Evolutionary conservation across 2,797 vertebrate genomes (phyloP), one percentile per base, ranked within the genome.

Genomic region (Eptatretus atami): DNA sequence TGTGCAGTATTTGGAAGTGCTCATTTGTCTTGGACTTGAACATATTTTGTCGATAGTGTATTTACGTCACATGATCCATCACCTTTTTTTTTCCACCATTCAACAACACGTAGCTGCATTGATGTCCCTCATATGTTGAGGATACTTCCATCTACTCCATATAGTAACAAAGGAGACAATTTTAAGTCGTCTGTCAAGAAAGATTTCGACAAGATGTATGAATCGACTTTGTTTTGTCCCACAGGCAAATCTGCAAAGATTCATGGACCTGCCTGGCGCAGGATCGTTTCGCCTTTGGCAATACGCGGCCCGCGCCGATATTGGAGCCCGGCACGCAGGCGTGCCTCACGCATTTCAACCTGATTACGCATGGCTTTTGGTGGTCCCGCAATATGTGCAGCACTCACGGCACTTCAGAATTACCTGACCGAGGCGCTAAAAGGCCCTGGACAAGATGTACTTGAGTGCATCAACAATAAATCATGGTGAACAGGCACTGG

Each of bases 201-300:
- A 44, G 31, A 44, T 44, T 44, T 44, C 31, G 31, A 44, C 31
- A 2, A 44, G 31, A 44, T 44, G 31, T 44, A 44, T 44, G 31
- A 44, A 25, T 25, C 10, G 3, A 14, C 66, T 64, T 52, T 61
- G n/a, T 61, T 65, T 67, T 71, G 65, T 70, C 60, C 71, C 67
- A 64, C 75, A 98, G 92, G 75, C 86, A 96, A 78, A 88, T 98
- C 72, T 96, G 86, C 70, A 98, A 94, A 73, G 90, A 77, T 98
- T 98, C 76, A 96, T 85, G 1, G 90, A 96, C 74, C 78, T 96
- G 67, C n/a, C 81, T 98, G 67, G 86, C 81, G 69, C 87, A 93
- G 76, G 92, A 98, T 74, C 81, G 86, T n/a, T 31, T 90, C 87
- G 6, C 87, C 92, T 9, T 77, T 93, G 90, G 92, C 13, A 96